phyloP scores from a whole-genome alignment of 1,140 invertebrate genomes.

The Drosophila ananassae region DNA sequence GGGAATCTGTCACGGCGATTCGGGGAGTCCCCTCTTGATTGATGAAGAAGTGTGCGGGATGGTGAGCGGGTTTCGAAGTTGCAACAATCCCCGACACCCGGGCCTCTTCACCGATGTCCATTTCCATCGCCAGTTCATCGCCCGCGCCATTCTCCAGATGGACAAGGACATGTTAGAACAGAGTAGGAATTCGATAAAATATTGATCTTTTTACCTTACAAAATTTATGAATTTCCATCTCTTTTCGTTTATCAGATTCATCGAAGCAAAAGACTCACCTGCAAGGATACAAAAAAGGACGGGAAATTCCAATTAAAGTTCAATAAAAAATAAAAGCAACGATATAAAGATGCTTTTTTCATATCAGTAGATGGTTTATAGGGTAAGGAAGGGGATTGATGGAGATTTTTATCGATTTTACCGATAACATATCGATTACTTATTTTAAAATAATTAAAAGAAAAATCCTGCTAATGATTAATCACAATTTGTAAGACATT shows the following conservation, averaged over 20 bases:
- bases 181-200: background rate
- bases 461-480: too few relatives aligned
- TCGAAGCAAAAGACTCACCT: slow-evolving; percentile 25
- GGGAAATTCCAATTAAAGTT: slow-evolving; percentile 19
- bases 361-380: background rate
- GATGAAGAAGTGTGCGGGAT: slow-evolving; percentile 16
- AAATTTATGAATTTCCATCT: background rate
- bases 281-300: slow-evolving; percentile 16
- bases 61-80: slow-evolving; percentile 15
- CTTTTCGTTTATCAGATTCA: background rate
- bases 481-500: background rate
- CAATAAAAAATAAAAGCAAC: background rate
- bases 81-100: slow-evolving; percentile 4
- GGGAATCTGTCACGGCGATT: slow-evolving; percentile 21
- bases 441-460: too few relatives aligned
- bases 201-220: background rate
- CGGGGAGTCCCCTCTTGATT: slow-evolving; percentile 20
- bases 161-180: slow-evolving; percentile 1
- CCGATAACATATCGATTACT: too few relatives aligned
- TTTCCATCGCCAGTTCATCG: slow-evolving; percentile 14
- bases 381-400: background rate
- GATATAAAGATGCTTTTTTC: background rate
- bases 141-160: slow-evolving; percentile 7
- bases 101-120: slow-evolving; percentile 26
- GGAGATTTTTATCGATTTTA: too few relatives aligned